Evolutionary conservation across 2,888 invertebrate species (phyloP).

Genomic region (Lepidochitona cinerea): DNA sequence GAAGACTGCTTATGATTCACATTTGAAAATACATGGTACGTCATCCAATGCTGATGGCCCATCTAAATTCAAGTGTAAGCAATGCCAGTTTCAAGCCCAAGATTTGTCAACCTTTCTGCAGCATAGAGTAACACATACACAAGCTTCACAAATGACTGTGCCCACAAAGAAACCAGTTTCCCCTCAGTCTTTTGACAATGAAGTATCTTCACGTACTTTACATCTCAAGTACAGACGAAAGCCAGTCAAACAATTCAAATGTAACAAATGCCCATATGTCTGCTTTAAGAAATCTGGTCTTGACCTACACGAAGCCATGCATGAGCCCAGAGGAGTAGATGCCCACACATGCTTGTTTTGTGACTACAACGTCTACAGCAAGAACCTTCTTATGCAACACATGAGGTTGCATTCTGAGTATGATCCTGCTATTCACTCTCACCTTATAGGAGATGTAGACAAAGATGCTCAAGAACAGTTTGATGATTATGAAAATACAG

Average conservation of each 20-base stretch:
- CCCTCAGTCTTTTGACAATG: slow-evolving; percentile 34
- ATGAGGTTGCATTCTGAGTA: slow-evolving; percentile 55
- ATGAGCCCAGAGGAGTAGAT: slow-evolving; percentile 44
- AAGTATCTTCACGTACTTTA: slow-evolving; percentile 44
- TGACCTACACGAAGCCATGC: slow-evolving; percentile 52
- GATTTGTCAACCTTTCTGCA: slow-evolving; percentile 60
- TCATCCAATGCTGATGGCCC: not conserved
- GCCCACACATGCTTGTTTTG: slow-evolving; percentile 56
- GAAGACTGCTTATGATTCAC: slow-evolving; percentile 47
- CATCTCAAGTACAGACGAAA: slow-evolving; percentile 48
- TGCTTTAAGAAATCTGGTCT: slow-evolving; percentile 51
- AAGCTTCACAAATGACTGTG: not conserved
- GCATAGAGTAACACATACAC: slow-evolving; percentile 56
- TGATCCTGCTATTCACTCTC: slow-evolving; percentile 33
- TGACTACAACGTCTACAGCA: slow-evolving; percentile 52
- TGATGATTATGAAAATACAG: not conserved
- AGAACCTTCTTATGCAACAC: slow-evolving; percentile 53
- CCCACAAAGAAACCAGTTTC: slow-evolving; percentile 13
- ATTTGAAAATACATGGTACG: slow-evolving; percentile 49
- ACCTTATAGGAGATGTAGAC: not conserved
- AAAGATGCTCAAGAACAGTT: not conserved
- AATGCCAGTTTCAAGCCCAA: slow-evolving; percentile 56
- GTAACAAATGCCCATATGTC: slow-evolving; percentile 57
- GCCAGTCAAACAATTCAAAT: slow-evolving; percentile 56
- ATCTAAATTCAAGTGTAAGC: slow-evolving; percentile 55